Evolutionary conservation across 2,113 vertebrate genomes (phyloP).

Genomic region (Ornithorhynchus anatinus): DNA sequence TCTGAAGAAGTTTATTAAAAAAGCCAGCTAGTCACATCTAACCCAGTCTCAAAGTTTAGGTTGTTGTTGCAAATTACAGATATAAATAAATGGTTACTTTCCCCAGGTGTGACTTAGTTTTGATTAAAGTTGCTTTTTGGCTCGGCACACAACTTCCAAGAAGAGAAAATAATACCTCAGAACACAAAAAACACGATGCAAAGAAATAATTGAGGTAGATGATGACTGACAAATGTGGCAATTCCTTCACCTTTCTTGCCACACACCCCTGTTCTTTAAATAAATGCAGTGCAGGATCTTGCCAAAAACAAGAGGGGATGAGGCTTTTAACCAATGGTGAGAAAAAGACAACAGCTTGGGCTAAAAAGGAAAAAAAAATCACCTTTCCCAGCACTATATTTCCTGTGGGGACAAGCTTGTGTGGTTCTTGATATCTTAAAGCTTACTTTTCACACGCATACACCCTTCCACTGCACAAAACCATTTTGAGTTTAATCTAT

Average conservation of each 20-base stretch:
- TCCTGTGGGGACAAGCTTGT: too few relatives aligned
- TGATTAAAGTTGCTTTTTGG: conserved; percentile 37
- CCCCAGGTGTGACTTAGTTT: background rate
- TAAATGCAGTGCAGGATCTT: background rate
- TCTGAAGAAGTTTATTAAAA: conserved; percentile 18
- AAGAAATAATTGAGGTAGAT: conserved; percentile 41
- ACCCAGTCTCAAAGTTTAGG: conserved; percentile 12
- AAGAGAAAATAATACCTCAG: conserved; percentile 6
- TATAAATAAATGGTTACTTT: conserved; percentile 4
- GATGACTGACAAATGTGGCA: conserved; percentile 26
- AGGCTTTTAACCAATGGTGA: background rate
- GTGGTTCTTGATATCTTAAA: too few relatives aligned
- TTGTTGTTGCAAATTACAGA: conserved; percentile 10
- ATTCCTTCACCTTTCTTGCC: conserved; percentile 27
- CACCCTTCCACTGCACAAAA: too few relatives aligned
- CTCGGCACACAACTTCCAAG: background rate
- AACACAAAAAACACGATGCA: background rate
- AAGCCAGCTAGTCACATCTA: conserved; percentile 1
- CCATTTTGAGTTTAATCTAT: too few relatives aligned
- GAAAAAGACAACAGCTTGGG: background rate
- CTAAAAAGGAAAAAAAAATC: background rate
- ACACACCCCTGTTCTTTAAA: conserved; percentile 32
- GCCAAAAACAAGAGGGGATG: background rate
- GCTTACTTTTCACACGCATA: too few relatives aligned
- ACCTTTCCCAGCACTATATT: too few relatives aligned